Percentiles rank a stretch among this genome's conserved stretches.
Evolutionary conservation across 2,888 invertebrate species (phyloP).

Genomic region (Cephus sareptanus): DNA sequence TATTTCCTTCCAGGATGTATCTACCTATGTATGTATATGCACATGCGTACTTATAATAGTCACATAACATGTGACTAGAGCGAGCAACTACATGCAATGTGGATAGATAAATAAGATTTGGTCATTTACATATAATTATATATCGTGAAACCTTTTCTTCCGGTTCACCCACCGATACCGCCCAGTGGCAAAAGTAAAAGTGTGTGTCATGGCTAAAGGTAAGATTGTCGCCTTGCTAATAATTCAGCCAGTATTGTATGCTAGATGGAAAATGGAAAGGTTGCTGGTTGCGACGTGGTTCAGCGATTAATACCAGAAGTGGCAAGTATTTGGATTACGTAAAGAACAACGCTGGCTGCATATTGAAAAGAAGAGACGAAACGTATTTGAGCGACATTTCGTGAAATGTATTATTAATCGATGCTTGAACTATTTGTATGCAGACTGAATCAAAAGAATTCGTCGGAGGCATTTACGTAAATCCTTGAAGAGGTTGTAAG

Average conservation of each 20-base stretch:
- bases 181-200: not conserved
- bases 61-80: not conserved
- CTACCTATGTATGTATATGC: not conserved
- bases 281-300: not conserved
- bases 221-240: not conserved
- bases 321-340: not conserved
- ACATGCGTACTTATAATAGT: not conserved
- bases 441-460: not conserved
- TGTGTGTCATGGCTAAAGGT: not conserved
- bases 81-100: not conserved
- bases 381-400: too few relatives aligned
- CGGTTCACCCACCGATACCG: not conserved
- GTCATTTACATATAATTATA: not conserved
- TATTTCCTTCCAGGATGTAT: constrained; percentile 6
- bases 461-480: not conserved
- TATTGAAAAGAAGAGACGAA: not conserved
- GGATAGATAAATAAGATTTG: not conserved
- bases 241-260: not conserved
- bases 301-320: not conserved
- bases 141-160: not conserved
- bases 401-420: too few relatives aligned
- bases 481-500: not conserved
- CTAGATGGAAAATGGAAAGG: not conserved
- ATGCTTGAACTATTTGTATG: not conserved
- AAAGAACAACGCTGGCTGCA: not conserved